A percentile compares a stretch with the other conserved stretches of the same genome.
These are phyloP conservation scores for Microcebus ravelobensis DNA, from an alignment of 2,113 vertebrate species.

Conservation along the genomic window DNA sequence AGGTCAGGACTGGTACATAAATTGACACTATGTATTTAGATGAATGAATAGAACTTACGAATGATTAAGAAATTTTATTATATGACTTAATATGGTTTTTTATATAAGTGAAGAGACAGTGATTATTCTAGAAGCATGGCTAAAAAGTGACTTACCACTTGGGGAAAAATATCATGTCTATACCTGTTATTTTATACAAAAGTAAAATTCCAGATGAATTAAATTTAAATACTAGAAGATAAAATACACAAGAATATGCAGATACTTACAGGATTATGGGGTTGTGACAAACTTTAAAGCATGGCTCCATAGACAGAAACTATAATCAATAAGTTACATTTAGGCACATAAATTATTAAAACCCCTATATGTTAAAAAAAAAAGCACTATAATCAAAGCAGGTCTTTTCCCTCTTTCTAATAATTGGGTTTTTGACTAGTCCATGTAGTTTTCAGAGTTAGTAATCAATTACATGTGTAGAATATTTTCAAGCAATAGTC, in stretches of 20 bases:
- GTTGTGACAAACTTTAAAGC: background rate
- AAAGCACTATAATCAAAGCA: background rate
- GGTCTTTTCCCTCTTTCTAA: background rate
- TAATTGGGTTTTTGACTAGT: background rate
- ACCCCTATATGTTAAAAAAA: background rate
- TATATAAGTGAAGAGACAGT: background rate
- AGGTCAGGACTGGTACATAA: background rate
- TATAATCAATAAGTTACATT: background rate
- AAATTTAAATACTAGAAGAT: background rate
- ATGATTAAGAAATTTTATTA: background rate
- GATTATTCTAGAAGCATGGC: background rate
- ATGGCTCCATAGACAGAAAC: background rate
- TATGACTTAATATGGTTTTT: background rate
- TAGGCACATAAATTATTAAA: background rate
- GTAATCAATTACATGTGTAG: background rate
- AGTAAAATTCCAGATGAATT: conserved; percentile 16
- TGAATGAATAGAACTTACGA: background rate
- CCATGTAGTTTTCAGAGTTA: background rate
- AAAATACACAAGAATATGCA: background rate
- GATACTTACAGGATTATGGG: background rate
- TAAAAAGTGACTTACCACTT: background rate
- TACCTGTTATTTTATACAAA: background rate
- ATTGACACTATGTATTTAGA: background rate
- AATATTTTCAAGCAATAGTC: background rate
- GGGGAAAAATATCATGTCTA: background rate